Conservation (phyloP, 2,888 invertebrate genomes). For the Melitaea athalia region DNA sequence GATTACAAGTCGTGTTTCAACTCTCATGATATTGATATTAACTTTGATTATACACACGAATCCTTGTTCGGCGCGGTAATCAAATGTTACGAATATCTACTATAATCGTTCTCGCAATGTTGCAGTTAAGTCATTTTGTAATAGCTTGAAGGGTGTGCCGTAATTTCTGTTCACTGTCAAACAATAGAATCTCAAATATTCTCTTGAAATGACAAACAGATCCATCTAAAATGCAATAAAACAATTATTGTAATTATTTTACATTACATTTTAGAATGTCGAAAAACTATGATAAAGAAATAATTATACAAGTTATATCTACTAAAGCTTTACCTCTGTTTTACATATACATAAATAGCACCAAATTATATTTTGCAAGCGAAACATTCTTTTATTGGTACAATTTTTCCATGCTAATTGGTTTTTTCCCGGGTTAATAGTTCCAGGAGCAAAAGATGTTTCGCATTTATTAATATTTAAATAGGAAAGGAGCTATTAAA, state of each 20-base stretch:
- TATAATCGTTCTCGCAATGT: conserved; percentile 24
- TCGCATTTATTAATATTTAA: conserved; percentile 63
- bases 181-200: conserved; percentile 5
- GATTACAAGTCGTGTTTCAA: conserved; percentile 50
- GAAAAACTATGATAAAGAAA: neutral
- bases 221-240: neutral
- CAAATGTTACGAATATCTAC: conserved; percentile 27
- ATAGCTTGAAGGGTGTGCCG: conserved; percentile 26
- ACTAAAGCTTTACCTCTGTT: neutral
- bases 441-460: conserved; percentile 51
- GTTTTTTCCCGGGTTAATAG: conserved; percentile 56
- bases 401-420: conserved; percentile 54
- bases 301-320: too few relatives aligned
- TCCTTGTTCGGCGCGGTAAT: conserved; percentile 27
- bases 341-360: neutral
- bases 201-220: neutral
- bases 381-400: neutral
- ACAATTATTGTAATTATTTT: too few relatives aligned
- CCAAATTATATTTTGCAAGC: neutral
- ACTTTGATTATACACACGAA: conserved; percentile 29
- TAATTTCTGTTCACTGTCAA: conserved; percentile 20
- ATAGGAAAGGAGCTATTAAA: conserved; percentile 60
- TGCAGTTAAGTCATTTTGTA: conserved; percentile 24
- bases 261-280: neutral
- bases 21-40: conserved; percentile 47